Evolutionary conservation across 2,888 invertebrate genomes (phyloP), one percentile per base, ranked within the genome.

Genomic region (Orgyia antiqua): DNA sequence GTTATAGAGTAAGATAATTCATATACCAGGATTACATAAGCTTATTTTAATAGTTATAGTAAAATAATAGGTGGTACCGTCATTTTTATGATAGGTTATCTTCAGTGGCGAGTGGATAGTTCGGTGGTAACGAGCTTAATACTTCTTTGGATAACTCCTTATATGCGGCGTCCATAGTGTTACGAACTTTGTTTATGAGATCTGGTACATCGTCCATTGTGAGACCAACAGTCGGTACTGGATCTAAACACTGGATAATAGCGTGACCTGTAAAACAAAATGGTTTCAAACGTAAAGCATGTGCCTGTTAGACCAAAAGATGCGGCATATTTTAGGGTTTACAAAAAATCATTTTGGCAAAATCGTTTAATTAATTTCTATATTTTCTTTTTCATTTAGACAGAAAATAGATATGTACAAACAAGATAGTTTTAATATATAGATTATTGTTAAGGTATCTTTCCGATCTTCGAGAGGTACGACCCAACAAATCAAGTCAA

Each of bases 251-350:
- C 42, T 87, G 87, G 37, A 89, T 80, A 10, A 88, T 69, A 17
- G 86, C 87, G 47, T 86, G 87, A 33, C 89, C 89, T 88, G 72
- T 2, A 23, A 11, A n/a, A n/a, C n/a, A n/a, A n/a, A n/a, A n/a
- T n/a, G n/a, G n/a, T n/a, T n/a, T n/a, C 20, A 20, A 3, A 8
- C 20, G n/a, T 8, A 8, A 20, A 20, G n/a, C 20, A 20, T 6
- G n/a, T n/a, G n/a, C n/a, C n/a, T n/a, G n/a, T n/a, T n/a, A n/a
- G n/a, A n/a, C n/a, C n/a, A n/a, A n/a, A n/a, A n/a, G n/a, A n/a
- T n/a, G n/a, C n/a, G n/a, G n/a, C n/a, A n/a, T n/a, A n/a, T n/a
- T n/a, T n/a, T n/a, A n/a, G n/a, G n/a, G n/a, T n/a, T n/a, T n/a
- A n/a, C n/a, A 17, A n/a, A 24, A n/a, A 0, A 4, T 9, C 4